Percentiles rank a stretch among this genome's conserved stretches.
phyloP scores from a whole-genome alignment of 1,140 invertebrate species.

The Drosophila guanche region DNA sequence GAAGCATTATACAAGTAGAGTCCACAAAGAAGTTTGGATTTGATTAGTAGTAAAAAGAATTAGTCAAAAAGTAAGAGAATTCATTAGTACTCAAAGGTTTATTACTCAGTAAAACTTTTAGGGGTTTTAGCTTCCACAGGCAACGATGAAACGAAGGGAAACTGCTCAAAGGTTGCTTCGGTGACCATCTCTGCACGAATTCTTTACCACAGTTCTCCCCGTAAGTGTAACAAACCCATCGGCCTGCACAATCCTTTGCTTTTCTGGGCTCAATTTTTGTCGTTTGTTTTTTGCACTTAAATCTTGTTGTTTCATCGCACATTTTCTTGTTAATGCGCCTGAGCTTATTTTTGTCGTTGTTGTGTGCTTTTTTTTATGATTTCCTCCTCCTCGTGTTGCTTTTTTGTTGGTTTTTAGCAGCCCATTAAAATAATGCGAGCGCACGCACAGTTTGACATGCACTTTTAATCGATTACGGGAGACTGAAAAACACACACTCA shows the following conservation, averaged over 20 bases:
- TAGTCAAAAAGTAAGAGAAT: too few relatives aligned
- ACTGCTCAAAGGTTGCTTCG: too few relatives aligned
- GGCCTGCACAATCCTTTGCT: background rate
- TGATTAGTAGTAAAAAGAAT: too few relatives aligned
- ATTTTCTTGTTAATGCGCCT: constrained; percentile 67
- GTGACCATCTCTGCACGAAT: too few relatives aligned
- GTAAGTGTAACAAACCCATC: too few relatives aligned
- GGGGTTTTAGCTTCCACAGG: too few relatives aligned
- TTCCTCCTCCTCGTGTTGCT: constrained; percentile 25
- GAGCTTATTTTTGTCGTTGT: constrained; percentile 55
- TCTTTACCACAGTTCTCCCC: too few relatives aligned
- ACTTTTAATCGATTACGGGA: constrained; percentile 76
- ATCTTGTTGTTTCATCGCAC: constrained; percentile 54
- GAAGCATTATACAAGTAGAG: too few relatives aligned
- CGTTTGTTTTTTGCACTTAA: constrained; percentile 54
- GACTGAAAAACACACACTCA: constrained; percentile 9
- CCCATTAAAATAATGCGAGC: constrained; percentile 77
- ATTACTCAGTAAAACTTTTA: too few relatives aligned
- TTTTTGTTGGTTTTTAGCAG: constrained; percentile 70
- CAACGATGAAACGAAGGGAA: too few relatives aligned
- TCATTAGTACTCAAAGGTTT: too few relatives aligned
- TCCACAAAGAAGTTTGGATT: too few relatives aligned
- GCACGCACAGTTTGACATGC: constrained; percentile 78
- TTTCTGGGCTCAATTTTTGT: constrained; percentile 12
- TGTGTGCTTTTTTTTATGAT: constrained; percentile 52